phyloP scores from a whole-genome alignment of 2,113 vertebrate genomes.

The Pedionomus torquatus region DNA sequence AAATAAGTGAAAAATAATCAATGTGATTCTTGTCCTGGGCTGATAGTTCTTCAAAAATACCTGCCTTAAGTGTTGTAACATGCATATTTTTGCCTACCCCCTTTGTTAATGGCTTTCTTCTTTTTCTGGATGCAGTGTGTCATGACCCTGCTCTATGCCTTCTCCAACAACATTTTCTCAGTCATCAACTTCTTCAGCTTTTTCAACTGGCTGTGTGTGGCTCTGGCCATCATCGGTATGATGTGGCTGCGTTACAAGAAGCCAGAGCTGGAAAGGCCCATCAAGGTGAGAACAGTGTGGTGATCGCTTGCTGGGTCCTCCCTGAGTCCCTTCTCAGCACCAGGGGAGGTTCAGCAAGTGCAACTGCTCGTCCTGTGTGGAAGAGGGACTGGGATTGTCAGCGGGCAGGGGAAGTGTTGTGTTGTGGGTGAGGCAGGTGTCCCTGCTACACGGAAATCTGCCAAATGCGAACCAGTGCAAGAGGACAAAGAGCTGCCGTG shows the following conservation, averaged over 20 bases:
- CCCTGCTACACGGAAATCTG: neutral
- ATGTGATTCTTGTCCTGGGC: neutral
- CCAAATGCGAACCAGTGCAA: accelerated
- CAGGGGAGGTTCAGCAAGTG: neutral
- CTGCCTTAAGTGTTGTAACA: neutral
- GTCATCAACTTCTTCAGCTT: constrained; percentile 99
- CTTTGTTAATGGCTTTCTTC: neutral
- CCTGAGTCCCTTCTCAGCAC: too few species aligned
- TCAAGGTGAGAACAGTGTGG: constrained; percentile 81
- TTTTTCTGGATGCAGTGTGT: constrained; percentile 77
- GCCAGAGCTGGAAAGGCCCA: constrained; percentile 91
- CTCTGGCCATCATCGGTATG: constrained; percentile 94
- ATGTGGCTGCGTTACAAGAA: constrained; percentile 95
- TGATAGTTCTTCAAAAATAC: neutral
- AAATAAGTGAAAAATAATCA: neutral
- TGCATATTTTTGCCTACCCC: neutral
- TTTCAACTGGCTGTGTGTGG: constrained; percentile 99
- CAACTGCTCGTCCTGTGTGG: accelerated
- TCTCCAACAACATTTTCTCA: constrained; percentile 95
- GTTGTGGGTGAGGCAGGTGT: neutral
- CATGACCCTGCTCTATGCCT: constrained; percentile 97
- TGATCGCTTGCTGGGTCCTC: neutral
- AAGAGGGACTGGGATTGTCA: neutral
- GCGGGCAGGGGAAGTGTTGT: neutral
- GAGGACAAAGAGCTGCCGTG: neutral